phyloP scores from a whole-genome alignment of 2,797 vertebrate species.

The Thalassophryne amazonica region DNA sequence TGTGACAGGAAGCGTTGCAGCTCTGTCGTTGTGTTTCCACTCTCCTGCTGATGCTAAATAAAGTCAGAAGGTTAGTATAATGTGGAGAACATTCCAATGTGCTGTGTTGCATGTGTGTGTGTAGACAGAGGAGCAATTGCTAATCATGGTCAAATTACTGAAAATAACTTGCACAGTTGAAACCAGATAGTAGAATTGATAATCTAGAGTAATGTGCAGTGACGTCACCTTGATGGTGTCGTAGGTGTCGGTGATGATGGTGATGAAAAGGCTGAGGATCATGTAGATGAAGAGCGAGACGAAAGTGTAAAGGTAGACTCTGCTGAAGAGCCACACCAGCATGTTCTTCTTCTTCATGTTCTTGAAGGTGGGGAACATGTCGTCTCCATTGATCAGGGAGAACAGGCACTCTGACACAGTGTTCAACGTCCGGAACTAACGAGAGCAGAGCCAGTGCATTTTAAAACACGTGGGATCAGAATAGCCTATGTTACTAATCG shows the following conservation, averaged over 20 bases:
- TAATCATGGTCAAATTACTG: too few relatives aligned
- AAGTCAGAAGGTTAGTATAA: background rate
- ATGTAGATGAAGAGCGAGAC: conserved; percentile 81
- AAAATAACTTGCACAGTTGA: too few relatives aligned
- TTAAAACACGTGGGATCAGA: too few relatives aligned
- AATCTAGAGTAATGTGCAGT: too few relatives aligned
- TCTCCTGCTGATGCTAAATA: conserved; percentile 85
- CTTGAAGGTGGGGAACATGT: conserved; percentile 93
- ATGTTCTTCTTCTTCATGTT: conserved; percentile 86
- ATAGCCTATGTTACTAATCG: too few relatives aligned
- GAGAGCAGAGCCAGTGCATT: too few relatives aligned
- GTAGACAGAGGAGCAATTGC: too few relatives aligned
- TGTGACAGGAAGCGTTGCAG: conserved; percentile 84
- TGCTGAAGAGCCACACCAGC: conserved; percentile 92
- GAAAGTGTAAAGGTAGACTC: conserved; percentile 85
- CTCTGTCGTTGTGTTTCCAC: conserved; percentile 83
- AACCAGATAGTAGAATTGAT: too few relatives aligned
- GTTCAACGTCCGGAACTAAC: conserved; percentile 90
- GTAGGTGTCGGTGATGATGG: conserved; percentile 90
- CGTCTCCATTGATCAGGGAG: conserved; percentile 92
- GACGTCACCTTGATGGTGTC: conserved; percentile 92
- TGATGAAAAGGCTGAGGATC: conserved; percentile 81
- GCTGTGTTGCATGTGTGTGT: too few relatives aligned
- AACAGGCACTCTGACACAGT: conserved; percentile 93
- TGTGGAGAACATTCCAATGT: background rate